Base-by-base conservation (phyloP, 2,797 vertebrate genomes). In the Enteromius mattozi region DNA sequence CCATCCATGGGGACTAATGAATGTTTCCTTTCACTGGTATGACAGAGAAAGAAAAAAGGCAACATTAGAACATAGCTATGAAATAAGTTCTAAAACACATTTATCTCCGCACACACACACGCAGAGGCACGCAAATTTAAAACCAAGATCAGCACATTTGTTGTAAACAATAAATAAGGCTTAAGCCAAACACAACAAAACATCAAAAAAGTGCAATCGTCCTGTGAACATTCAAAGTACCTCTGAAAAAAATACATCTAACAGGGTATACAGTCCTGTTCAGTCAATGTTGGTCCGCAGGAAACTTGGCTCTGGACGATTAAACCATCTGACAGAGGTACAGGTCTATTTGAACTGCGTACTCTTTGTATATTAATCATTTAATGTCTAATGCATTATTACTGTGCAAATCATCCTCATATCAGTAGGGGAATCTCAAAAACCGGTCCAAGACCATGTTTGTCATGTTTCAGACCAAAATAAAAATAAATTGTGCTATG, bases 101-200 rank as follows among this genome's bases (percentile, higher is more conserved):
- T 30, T 9, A 3, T 61, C 56, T 68, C 33, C 24, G 27, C 3
- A 8, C 24, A 47, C 9, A 17, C 24, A 35, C 61, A 30, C 45
- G 19, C 10, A 76, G 27, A 80, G n/a, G 78, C 12, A 40, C 49
- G 21, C 13, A 61, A 47, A 88, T 37, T 72, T 80, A 27, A 81
- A 80, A 77, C 56, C 30, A 16, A 87, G 86, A 80, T 84, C 76
- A 63, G 65, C 81, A 89, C 83, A 42, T 78, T 54, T 82, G 85
- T 76, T 88, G 86, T 88, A 78, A 86, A 83, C 89, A 93, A 93
- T 93, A 94, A 94, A 93, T 93, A 92, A 92, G 91, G 90, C 92
- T 84, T 78, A 47, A 69, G 87, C 54, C 85, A 86, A 85, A 90
- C 68, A 88, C 65, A 80, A 75, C 8, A 42, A 72, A 76, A 76